Evolutionary conservation across 2,797 vertebrate genomes (phyloP).

Genomic region (Tragelaphus eurycerus): DNA sequence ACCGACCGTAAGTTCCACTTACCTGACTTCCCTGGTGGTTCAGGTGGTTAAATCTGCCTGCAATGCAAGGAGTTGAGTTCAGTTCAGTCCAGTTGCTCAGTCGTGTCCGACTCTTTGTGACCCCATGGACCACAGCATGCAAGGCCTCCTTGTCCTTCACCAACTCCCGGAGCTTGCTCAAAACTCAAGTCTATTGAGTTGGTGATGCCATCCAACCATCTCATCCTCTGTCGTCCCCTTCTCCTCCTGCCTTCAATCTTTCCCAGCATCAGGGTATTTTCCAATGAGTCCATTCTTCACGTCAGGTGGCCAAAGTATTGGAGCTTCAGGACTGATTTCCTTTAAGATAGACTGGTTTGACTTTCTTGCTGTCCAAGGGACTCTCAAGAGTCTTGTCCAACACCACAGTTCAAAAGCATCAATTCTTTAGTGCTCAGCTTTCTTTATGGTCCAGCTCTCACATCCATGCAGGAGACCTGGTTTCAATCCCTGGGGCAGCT

Average conservation of each 20-base stretch:
- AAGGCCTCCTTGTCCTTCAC: neutral
- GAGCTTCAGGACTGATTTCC: neutral
- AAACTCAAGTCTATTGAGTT: neutral
- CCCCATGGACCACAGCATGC: neutral
- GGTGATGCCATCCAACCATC: neutral
- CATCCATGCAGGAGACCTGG: neutral
- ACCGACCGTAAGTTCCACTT: accelerated
- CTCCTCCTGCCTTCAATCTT: neutral
- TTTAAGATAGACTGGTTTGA: neutral
- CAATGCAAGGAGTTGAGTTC: neutral
- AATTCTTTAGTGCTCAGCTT: neutral
- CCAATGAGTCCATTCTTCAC: accelerated
- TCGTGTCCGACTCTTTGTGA: neutral
- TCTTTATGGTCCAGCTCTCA: neutral
- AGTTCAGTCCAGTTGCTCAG: neutral
- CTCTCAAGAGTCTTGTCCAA: neutral
- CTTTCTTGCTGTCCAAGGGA: neutral
- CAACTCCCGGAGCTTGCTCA: neutral
- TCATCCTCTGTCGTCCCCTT: accelerated
- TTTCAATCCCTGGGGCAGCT: neutral
- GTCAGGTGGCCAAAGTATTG: neutral
- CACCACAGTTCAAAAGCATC: neutral
- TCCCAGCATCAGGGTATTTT: neutral
- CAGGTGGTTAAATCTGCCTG: neutral
- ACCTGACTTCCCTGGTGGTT: neutral